phyloP scores from a whole-genome alignment of 2,797 vertebrate genomes.

The Enteromius unitaeniatus region DNA sequence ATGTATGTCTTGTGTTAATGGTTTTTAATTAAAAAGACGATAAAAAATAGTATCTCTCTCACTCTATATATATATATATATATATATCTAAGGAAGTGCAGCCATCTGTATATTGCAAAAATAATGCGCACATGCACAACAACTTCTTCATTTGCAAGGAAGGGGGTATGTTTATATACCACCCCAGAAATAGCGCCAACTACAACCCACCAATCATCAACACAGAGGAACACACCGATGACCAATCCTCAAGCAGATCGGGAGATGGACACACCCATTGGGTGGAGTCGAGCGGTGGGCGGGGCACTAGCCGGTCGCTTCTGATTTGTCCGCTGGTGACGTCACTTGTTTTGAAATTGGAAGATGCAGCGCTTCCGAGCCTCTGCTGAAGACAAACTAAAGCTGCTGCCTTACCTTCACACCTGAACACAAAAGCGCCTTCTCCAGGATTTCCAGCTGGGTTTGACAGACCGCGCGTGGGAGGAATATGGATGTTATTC shows the following conservation, averaged over 20 bases:
- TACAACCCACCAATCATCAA: constrained; percentile 76
- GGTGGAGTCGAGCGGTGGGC: constrained; percentile 76
- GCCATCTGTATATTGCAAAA: background rate
- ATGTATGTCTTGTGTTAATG: too few relatives aligned
- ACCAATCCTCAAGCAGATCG: constrained; percentile 75
- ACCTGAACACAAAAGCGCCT: background rate
- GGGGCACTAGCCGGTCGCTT: constrained; percentile 55
- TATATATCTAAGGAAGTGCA: background rate
- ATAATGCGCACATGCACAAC: background rate
- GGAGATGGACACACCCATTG: constrained; percentile 71
- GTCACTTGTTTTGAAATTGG: constrained; percentile 90
- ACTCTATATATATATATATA: background rate
- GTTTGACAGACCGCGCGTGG: constrained; percentile 23
- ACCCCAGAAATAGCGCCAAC: constrained; percentile 88
- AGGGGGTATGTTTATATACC: constrained; percentile 80
- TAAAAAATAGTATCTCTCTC: too few relatives aligned
- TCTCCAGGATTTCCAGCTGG: constrained; percentile 62
- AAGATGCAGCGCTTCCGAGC: constrained; percentile 81
- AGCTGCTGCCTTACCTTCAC: background rate
- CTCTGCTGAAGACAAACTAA: constrained; percentile 71
- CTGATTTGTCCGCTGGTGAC: constrained; percentile 83
- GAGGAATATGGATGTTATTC: constrained; percentile 92
- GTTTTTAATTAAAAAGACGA: too few relatives aligned
- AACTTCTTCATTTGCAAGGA: background rate
- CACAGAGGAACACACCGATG: constrained; percentile 51